These are phyloP conservation scores for Trichomalopsis sarcophagae DNA, from an alignment of 1,140 invertebrate genomes.

Conservation along the genomic window DNA sequence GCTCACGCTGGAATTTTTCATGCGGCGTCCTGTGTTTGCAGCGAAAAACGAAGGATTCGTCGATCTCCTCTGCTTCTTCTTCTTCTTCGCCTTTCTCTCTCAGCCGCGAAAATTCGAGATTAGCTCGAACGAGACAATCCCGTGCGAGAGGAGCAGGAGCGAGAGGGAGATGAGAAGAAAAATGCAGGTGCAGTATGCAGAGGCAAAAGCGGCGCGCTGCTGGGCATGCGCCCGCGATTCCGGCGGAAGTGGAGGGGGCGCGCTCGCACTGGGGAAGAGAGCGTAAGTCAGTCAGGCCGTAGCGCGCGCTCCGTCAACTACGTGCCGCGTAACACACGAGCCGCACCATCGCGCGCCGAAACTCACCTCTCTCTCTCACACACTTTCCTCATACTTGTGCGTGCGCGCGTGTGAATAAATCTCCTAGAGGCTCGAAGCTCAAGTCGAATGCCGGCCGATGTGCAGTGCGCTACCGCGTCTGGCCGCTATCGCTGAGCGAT, in stretches of 20 bases:
- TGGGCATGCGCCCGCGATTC: conserved; percentile 59
- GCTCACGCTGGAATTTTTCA: conserved; percentile 25
- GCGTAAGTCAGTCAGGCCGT: conserved; percentile 74
- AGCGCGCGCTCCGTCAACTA: conserved; percentile 74
- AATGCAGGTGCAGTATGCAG: conserved; percentile 21
- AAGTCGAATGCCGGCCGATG: not conserved
- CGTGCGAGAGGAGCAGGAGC: conserved; percentile 13
- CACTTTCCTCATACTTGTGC: too few relatives aligned
- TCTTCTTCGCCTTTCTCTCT: not conserved
- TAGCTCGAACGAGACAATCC: conserved; percentile 16
- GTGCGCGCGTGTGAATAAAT: too few relatives aligned
- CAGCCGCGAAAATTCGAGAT: not conserved
- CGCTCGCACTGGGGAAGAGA: conserved; percentile 64
- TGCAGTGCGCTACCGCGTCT: not conserved
- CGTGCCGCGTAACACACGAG: not conserved
- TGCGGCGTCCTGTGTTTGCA: not conserved
- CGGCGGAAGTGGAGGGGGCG: conserved; percentile 56
- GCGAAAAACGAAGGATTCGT: not conserved
- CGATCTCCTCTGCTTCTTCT: not conserved
- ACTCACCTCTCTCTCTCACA: not conserved
- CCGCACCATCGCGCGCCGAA: not conserved
- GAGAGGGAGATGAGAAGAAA: not conserved
- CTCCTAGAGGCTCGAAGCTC: not conserved
- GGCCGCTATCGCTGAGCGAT: not conserved
- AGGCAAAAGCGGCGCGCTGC: conserved; percentile 44